Conservation (phyloP, 2,888 invertebrate species). For the Cheilosia vernalis region DNA sequence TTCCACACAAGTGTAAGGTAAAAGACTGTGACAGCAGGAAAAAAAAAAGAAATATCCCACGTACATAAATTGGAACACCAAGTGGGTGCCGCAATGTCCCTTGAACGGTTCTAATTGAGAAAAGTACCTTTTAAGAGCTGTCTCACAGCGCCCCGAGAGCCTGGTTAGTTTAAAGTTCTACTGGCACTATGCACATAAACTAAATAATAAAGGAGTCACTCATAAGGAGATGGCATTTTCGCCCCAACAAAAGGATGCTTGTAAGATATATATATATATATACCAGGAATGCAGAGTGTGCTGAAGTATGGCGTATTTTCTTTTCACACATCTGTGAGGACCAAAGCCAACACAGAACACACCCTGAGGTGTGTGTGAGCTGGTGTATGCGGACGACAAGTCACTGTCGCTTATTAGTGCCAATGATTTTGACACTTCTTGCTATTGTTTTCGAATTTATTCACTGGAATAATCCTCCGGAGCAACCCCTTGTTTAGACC, state of each 20-base stretch:
- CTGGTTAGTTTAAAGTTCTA: slow-evolving; percentile 55
- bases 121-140: slow-evolving; percentile 66
- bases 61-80: slow-evolving; percentile 50
- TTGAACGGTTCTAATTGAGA: slow-evolving; percentile 70
- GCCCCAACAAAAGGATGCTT: slow-evolving; percentile 31
- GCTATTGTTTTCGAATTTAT: slow-evolving; percentile 55
- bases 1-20: slow-evolving; percentile 47
- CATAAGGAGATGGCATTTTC: slow-evolving; percentile 55
- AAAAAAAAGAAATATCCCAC: slow-evolving; percentile 13
- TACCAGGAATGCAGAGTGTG: slow-evolving; percentile 13
- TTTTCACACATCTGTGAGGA: slow-evolving; percentile 19
- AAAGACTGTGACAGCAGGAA: slow-evolving; percentile 6
- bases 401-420: slow-evolving; percentile 28
- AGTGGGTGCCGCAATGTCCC: slow-evolving; percentile 65
- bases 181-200: slow-evolving; percentile 11
- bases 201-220: slow-evolving; percentile 19
- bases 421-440: slow-evolving; percentile 58
- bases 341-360: neutral
- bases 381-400: neutral
- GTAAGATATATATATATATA: neutral
- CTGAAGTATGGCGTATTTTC: slow-evolving; percentile 17
- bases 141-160: slow-evolving; percentile 62
- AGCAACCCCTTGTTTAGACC: neutral
- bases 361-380: slow-evolving; percentile 1
- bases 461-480: slow-evolving; percentile 11